phyloP scores from a whole-genome alignment of 1,140 invertebrate genomes.

The Leptinotarsa undecemlineata region DNA sequence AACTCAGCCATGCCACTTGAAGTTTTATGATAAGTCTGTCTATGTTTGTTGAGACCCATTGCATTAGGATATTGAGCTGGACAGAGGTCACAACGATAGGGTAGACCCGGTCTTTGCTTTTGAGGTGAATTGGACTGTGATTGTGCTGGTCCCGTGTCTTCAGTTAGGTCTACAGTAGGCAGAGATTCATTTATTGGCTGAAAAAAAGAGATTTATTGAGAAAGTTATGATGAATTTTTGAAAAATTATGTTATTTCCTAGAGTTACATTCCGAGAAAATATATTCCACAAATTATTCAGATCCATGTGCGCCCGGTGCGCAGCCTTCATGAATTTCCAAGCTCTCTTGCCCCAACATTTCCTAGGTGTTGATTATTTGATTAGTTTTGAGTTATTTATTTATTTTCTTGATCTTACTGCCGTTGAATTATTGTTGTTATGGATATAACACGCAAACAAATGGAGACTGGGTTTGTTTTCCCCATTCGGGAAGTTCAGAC shows the following conservation, averaged over 20 bases:
- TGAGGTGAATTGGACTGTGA: conserved; percentile 18
- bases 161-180: conserved; percentile 51
- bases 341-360: too few relatives aligned
- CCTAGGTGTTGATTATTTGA: too few relatives aligned
- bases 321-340: too few relatives aligned
- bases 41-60: conserved; percentile 68
- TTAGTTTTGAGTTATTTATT: too few relatives aligned
- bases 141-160: conserved; percentile 38
- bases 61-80: conserved; percentile 71
- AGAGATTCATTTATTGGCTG: conserved; percentile 24
- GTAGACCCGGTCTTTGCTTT: conserved; percentile 53
- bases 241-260: too few relatives aligned
- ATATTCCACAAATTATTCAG: neutral
- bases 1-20: conserved; percentile 61
- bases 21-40: conserved; percentile 69
- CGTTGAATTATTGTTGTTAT: too few relatives aligned
- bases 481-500: too few relatives aligned
- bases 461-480: too few relatives aligned
- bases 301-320: too few relatives aligned
- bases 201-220: conserved; percentile 7
- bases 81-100: conserved; percentile 71
- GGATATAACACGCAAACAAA: too few relatives aligned
- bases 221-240: neutral
- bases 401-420: too few relatives aligned
- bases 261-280: too few relatives aligned